Conservation (phyloP, 2,888 invertebrate species). For the Aradus depressus region DNA sequence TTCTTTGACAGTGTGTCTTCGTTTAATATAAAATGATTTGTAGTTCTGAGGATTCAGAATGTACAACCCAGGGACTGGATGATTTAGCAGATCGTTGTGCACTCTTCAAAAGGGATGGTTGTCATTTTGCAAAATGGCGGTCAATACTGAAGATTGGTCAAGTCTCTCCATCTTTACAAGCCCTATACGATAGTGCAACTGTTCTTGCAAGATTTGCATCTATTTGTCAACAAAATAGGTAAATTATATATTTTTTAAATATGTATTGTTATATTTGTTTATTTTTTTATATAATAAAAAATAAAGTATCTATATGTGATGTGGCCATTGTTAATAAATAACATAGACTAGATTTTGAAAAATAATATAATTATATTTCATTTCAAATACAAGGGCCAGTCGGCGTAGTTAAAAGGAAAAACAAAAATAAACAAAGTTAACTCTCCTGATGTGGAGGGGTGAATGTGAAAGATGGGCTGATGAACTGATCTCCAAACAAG, state of each 20-base stretch:
- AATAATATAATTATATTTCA: too few species aligned
- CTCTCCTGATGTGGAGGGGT: too few species aligned
- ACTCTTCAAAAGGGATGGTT: constrained; percentile 50
- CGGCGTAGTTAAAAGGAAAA: too few species aligned
- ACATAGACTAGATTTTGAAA: too few species aligned
- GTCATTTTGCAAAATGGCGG: constrained; percentile 54
- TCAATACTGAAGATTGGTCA: constrained; percentile 46
- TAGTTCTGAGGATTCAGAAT: constrained; percentile 45
- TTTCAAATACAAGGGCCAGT: too few species aligned
- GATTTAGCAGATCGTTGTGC: constrained; percentile 47
- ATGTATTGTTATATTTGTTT: neutral
- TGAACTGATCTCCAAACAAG: too few species aligned
- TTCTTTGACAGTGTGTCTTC: too few species aligned
- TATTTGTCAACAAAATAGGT: constrained; percentile 43
- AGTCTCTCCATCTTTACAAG: constrained; percentile 45
- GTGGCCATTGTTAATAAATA: too few species aligned
- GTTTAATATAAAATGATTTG: neutral
- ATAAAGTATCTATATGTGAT: too few species aligned
- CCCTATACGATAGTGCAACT: constrained; percentile 49
- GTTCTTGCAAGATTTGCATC: constrained; percentile 51
- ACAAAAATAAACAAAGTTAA: too few species aligned
- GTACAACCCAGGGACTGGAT: constrained; percentile 53
- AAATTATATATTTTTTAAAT: neutral
- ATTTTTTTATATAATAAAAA: too few species aligned
- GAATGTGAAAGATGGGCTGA: too few species aligned